A percentile compares a stretch with the other conserved stretches of the same genome.
Evolutionary conservation across 2,797 vertebrate genomes (phyloP).

Genomic region (Propithecus deckenii): DNA sequence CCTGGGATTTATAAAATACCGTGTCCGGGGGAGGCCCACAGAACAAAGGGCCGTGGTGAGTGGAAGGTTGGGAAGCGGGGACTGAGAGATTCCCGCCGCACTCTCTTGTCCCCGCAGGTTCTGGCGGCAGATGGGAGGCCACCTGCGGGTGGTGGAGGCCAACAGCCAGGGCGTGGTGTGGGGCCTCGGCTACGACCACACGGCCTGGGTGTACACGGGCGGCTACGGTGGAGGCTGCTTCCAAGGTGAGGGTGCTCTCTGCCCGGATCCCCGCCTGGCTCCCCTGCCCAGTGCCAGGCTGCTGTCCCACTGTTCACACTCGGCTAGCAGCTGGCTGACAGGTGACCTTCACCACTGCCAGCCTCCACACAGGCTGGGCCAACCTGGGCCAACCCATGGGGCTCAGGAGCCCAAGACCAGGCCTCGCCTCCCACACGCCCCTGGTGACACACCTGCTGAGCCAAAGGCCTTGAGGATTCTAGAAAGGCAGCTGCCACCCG

Average conservation of each 20-base stretch:
- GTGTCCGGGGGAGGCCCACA: fast-evolving
- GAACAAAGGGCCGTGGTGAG: too few species aligned
- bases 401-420: neutral
- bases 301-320: neutral
- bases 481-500: neutral
- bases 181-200: conserved; percentile 96
- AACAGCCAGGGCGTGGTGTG: conserved; percentile 93
- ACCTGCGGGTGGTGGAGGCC: conserved; percentile 92
- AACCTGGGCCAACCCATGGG: neutral
- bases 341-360: conserved; percentile 62
- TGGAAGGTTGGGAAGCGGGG: too few species aligned
- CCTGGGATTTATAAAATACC: neutral
- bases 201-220: conserved; percentile 93
- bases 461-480: neutral
- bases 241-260: conserved; percentile 88
- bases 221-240: conserved; percentile 94
- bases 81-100: fast-evolving
- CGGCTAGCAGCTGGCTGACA: neutral
- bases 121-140: conserved; percentile 97
- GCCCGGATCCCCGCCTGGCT: neutral
- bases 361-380: neutral
- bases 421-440: fast-evolving
- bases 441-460: neutral
- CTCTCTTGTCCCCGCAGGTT: conserved; percentile 87
- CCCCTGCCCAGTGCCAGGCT: neutral